Evolutionary conservation across 2,797 vertebrate genomes (phyloP), one percentile per base, ranked within the genome.

Genomic region (Labroides dimidiatus): DNA sequence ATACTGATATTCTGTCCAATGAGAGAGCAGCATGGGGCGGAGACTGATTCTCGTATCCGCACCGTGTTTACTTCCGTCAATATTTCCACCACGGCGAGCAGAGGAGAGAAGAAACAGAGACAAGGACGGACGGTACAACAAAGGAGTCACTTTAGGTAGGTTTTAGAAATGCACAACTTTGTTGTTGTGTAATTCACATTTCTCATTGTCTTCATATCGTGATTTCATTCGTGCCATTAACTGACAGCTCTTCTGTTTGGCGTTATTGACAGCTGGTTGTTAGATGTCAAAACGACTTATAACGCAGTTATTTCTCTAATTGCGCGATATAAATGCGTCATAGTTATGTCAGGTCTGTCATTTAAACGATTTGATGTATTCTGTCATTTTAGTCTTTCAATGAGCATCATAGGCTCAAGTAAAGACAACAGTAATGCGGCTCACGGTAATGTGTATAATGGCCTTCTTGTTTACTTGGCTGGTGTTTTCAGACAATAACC

Each of bases 61-160:
- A 20, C 74, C 60, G 83, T 78, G 58, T 87, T 90, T 90, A 93
- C 91, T 91, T 93, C 89, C 86, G 91, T 92, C 89, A 93, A 91
- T 88, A 90, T 75, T 82, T 89, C 47, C 64, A 76, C 17, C 71
- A 48, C 48, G 1, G 45, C 61, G 45, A 63, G 41, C 52, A 54
- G 53, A 2, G 9, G 47, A 66, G 37, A 55, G 33, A n/a, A 60
- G 64, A 63, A 14, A 17, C 39, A 27, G 57, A 68, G 39, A 21
- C 37, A 16, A 30, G 67, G 11, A 42, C 19, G 10, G 57, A 60
- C 24, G 15, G 30, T 3, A 23, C 59, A 55, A 68, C 61, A 75
- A 80, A 84, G 41, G 43, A 74, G 49, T 37, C 55, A 14, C 10
- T 50, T 13, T 55, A 87, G 90, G 91, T 93, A 0, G 44, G 47